Evolutionary conservation across 2,888 invertebrate species (phyloP).

Genomic region (Elegia similella): DNA sequence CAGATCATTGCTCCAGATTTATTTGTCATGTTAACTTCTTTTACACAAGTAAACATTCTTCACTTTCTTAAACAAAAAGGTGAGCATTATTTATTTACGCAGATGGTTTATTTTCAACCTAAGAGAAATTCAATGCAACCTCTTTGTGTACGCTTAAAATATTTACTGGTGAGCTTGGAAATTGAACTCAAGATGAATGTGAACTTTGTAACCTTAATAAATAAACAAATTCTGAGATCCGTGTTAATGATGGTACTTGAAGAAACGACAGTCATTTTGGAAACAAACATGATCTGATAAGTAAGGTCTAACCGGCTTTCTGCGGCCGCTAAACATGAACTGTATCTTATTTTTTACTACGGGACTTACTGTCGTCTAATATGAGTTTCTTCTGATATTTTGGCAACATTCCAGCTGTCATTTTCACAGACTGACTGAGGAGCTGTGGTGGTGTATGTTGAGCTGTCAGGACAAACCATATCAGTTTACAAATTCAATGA

Average conservation of each 20-base stretch:
- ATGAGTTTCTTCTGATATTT: no score
- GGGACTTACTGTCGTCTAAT: no score
- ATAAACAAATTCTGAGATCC: slow-evolving; percentile 6
- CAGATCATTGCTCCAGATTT: slow-evolving; percentile 7
- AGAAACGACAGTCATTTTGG: slow-evolving; percentile 24
- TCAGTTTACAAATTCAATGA: no score
- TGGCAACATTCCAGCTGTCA: no score
- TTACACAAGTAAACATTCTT: slow-evolving; percentile 5
- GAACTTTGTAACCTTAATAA: slow-evolving; percentile 13
- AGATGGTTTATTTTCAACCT: not conserved
- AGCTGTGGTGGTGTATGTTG: no score
- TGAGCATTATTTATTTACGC: slow-evolving; percentile 1
- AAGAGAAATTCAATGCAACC: slow-evolving; percentile 4
- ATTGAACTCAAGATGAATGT: slow-evolving; percentile 1
- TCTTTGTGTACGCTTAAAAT: slow-evolving; percentile 9
- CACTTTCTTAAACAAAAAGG: not conserved
- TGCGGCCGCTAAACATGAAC: no score
- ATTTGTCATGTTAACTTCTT: slow-evolving; percentile 13
- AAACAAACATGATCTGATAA: slow-evolving; percentile 16
- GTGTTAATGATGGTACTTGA: slow-evolving; percentile 1
- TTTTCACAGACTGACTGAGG: no score
- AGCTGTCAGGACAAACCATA: no score
- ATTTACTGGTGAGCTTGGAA: slow-evolving; percentile 3
- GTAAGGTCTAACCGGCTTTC: no score
- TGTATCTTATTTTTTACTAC: no score